Evolutionary conservation across 2,888 invertebrate genomes (phyloP).

Genomic region (Scaeva pyrastri): DNA sequence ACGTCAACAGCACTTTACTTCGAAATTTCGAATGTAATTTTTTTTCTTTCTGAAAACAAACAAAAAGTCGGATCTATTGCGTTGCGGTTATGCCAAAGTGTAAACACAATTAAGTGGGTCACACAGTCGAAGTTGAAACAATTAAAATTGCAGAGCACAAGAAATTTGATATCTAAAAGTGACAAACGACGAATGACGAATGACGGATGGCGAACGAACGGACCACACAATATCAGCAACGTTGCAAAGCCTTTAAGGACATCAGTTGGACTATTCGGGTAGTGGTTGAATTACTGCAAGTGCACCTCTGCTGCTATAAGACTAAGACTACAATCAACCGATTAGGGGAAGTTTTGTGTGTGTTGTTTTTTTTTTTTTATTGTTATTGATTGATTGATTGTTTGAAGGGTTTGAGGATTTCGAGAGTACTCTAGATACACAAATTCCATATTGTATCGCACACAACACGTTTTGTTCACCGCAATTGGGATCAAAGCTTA

Average conservation of each 20-base stretch:
- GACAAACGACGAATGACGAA: neutral
- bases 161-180: conserved; percentile 3
- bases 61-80: neutral
- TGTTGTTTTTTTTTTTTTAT: conserved; percentile 33
- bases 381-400: conserved; percentile 66
- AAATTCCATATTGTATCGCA: conserved; percentile 16
- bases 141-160: conserved; percentile 44
- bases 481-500: conserved; percentile 35
- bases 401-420: neutral
- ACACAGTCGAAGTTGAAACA: conserved; percentile 15
- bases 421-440: conserved; percentile 5
- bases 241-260: conserved; percentile 25
- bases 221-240: neutral
- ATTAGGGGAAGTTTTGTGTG: conserved; percentile 23
- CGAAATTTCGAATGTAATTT: neutral
- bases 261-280: conserved; percentile 40
- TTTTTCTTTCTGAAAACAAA: neutral
- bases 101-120: conserved; percentile 27
- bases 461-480: conserved; percentile 51
- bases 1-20: conserved; percentile 27
- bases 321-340: neutral
- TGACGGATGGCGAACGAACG: too few species aligned
- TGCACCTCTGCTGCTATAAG: conserved; percentile 38
- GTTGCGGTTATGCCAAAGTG: conserved; percentile 14
- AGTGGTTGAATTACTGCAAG: conserved; percentile 51